A percentile compares a stretch with the other conserved stretches of the same genome.
Conservation (phyloP, 2,888 invertebrate species). For the Melanophora roralis region DNA sequence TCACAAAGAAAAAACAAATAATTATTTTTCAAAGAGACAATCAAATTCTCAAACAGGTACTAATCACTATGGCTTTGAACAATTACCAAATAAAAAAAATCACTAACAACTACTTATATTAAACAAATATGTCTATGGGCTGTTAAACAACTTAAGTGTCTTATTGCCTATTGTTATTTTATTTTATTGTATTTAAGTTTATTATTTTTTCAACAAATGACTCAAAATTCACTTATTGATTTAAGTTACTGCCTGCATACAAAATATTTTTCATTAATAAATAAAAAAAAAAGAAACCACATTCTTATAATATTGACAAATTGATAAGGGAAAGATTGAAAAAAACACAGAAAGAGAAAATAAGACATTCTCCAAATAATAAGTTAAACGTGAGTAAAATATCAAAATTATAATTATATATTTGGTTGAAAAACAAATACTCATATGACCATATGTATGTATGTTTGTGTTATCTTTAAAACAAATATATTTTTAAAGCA, state of each 20-base stretch:
- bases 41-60: conserved; percentile 13
- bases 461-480: not conserved
- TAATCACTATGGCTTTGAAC: conserved; percentile 36
- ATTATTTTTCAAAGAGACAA: too few species aligned
- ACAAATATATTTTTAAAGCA: not conserved
- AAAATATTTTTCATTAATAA: conserved; percentile 48
- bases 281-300: too few species aligned
- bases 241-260: conserved; percentile 31
- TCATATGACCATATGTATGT: not conserved
- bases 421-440: conserved; percentile 4
- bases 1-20: not conserved
- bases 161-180: not conserved
- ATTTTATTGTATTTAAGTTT: not conserved
- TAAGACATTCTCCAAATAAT: not conserved
- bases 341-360: not conserved
- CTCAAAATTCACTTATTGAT: conserved; percentile 30
- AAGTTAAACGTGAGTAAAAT: conserved; percentile 51
- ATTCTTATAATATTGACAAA: conserved; percentile 42
- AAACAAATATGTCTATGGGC: not conserved
- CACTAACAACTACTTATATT: not conserved
- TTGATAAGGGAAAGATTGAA: conserved; percentile 39
- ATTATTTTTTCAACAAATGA: conserved; percentile 25
- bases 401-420: conserved; percentile 3
- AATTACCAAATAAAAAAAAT: conserved; percentile 15
- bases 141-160: conserved; percentile 23